These are phyloP conservation scores for Latrodectus elegans DNA, from an alignment of 2,888 invertebrate species.

Conservation along the genomic window DNA sequence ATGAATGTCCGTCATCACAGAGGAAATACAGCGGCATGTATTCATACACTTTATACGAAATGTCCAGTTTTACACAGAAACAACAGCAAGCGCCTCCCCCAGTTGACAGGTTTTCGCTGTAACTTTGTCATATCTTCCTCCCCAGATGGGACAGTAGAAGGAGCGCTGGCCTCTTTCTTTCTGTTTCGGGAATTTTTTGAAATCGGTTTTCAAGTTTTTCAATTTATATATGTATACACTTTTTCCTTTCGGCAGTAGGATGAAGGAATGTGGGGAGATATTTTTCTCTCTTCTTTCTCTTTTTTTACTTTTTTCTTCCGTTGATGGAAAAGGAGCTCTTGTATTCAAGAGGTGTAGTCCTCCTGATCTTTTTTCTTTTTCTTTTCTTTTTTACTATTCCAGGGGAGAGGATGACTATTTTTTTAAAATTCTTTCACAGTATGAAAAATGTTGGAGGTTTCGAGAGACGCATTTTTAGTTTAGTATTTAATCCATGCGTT, in stretches of 20 bases:
- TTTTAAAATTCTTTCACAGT: too few species aligned
- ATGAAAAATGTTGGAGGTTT: too few species aligned
- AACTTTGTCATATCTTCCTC: slow-evolving; percentile 49
- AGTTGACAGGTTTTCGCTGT: slow-evolving; percentile 51
- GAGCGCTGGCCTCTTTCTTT: slow-evolving; percentile 9
- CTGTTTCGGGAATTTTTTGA: neutral
- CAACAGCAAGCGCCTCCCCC: slow-evolving; percentile 26
- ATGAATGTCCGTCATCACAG: slow-evolving; percentile 63
- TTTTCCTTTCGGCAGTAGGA: neutral
- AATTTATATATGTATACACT: slow-evolving; percentile 30
- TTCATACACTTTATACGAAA: slow-evolving; percentile 65
- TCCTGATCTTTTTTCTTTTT: neutral
- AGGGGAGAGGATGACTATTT: too few species aligned
- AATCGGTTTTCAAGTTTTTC: slow-evolving; percentile 55
- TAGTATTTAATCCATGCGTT: too few species aligned
- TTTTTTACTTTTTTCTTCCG: neutral
- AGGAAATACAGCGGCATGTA: slow-evolving; percentile 59
- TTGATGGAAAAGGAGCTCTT: neutral
- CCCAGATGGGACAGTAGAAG: slow-evolving; percentile 20
- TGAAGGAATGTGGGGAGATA: slow-evolving; percentile 1
- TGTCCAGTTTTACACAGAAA: slow-evolving; percentile 63
- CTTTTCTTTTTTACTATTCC: neutral
- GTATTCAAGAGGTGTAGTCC: neutral
- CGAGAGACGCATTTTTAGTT: too few species aligned
- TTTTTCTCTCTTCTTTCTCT: neutral